These are phyloP conservation scores for Tubulanus polymorphus DNA, from an alignment of 2,888 invertebrate species.

Conservation along the genomic window DNA sequence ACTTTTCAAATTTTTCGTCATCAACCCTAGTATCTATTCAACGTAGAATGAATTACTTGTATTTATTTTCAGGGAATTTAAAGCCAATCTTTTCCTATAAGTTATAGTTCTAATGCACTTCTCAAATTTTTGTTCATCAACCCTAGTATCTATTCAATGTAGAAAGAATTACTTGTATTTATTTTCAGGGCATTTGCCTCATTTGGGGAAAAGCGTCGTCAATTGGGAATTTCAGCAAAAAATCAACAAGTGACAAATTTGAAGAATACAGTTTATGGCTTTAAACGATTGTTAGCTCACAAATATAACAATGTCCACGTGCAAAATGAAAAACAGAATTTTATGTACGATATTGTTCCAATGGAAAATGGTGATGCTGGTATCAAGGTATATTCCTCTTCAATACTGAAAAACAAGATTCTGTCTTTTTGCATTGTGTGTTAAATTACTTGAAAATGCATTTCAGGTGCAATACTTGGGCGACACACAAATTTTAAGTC, in stretches of 20 bases:
- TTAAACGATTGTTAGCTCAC: conserved; percentile 89
- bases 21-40: no score
- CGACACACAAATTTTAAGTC: conserved; percentile 66
- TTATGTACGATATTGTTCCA: conserved; percentile 76
- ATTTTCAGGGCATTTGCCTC: conserved; percentile 86
- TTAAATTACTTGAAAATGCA: background rate
- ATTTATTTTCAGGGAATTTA: conserved; percentile 60
- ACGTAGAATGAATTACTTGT: no score
- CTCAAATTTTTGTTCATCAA: no score
- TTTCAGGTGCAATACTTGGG: conserved; percentile 74
- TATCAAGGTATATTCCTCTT: conserved; percentile 82
- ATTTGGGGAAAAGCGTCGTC: conserved; percentile 86
- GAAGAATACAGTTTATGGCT: conserved; percentile 91
- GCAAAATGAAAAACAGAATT: conserved; percentile 73
- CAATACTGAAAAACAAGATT: background rate
- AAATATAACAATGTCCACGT: conserved; percentile 80
- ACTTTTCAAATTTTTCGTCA: no score
- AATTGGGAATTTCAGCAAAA: conserved; percentile 93
- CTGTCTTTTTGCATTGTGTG: no score
- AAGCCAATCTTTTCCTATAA: no score
- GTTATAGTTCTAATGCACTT: no score
- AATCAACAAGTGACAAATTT: conserved; percentile 95
- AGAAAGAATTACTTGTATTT: no score
- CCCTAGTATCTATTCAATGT: no score
- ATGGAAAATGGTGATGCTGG: conserved; percentile 77